A percentile compares a stretch with the other conserved stretches of the same genome.
Conservation (phyloP, 2,797 vertebrate genomes). For the Lutjanus argentimaculatus region DNA sequence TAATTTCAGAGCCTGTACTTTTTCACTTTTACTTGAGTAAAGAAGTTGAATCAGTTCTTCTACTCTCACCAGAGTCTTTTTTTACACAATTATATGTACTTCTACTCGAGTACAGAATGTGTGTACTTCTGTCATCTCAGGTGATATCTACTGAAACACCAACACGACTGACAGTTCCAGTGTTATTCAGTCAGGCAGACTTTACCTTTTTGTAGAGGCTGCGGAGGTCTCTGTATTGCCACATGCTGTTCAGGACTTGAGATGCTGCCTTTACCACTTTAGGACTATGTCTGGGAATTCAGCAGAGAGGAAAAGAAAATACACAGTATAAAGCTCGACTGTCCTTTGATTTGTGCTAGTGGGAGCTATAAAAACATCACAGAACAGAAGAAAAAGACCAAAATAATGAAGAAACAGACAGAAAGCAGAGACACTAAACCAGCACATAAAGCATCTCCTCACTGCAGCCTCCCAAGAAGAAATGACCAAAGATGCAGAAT, state of each 20-base stretch:
- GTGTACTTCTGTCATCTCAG: too few species aligned
- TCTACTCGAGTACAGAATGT: too few species aligned
- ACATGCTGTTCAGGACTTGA: constrained; percentile 99
- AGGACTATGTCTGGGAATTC: constrained; percentile 93
- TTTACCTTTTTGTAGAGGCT: constrained; percentile 99
- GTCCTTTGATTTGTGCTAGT: constrained; percentile 12
- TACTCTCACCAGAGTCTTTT: too few species aligned
- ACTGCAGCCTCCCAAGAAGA: background rate
- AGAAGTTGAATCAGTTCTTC: too few species aligned
- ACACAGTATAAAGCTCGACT: constrained; percentile 71
- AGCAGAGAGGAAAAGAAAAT: constrained; percentile 66
- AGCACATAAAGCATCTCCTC: constrained; percentile 1
- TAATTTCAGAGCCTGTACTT: too few species aligned
- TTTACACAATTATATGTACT: too few species aligned
- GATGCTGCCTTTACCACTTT: constrained; percentile 99
- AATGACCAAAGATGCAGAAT: background rate
- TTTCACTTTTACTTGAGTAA: too few species aligned
- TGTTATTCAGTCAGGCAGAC: background rate
- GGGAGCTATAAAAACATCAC: background rate
- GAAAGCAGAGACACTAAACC: background rate
- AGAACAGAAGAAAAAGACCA: background rate
- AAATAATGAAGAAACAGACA: background rate
- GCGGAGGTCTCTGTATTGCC: constrained; percentile 99
- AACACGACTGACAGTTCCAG: background rate
- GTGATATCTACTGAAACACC: background rate